Conservation (phyloP, 2,797 vertebrate species). For the Anguilla megastoma region DNA sequence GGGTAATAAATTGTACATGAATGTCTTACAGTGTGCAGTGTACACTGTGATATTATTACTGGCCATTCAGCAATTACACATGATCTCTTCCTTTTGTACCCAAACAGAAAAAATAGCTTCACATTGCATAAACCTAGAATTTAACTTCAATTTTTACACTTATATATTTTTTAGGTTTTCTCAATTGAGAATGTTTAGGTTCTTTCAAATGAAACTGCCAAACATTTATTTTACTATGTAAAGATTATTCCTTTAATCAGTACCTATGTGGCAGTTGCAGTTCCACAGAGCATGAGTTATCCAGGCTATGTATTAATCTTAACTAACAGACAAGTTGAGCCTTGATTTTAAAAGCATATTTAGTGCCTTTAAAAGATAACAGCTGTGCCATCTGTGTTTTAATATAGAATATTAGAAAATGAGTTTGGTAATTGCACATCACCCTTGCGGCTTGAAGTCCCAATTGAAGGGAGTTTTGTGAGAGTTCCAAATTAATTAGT, state of each 20-base stretch:
- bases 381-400: not conserved
- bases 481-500: not conserved
- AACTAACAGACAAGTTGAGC: no score
- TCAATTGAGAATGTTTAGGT: no score
- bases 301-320: no score
- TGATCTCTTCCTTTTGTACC: not conserved
- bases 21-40: not conserved
- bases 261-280: no score
- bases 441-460: not conserved
- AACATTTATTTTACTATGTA: no score
- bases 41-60: no score
- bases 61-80: not conserved
- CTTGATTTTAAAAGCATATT: not conserved
- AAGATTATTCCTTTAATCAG: no score
- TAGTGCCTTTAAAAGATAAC: not conserved
- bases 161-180: no score
- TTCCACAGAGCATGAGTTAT: no score
- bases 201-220: no score
- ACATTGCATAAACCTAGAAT: not conserved
- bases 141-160: no score
- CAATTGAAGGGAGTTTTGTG: not conserved
- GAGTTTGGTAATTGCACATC: not conserved
- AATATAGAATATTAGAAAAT: not conserved
- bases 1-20: not conserved
- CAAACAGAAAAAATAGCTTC: not conserved